Evolutionary conservation across 2,888 invertebrate genomes (phyloP).

Genomic region (Agrotis segetum): DNA sequence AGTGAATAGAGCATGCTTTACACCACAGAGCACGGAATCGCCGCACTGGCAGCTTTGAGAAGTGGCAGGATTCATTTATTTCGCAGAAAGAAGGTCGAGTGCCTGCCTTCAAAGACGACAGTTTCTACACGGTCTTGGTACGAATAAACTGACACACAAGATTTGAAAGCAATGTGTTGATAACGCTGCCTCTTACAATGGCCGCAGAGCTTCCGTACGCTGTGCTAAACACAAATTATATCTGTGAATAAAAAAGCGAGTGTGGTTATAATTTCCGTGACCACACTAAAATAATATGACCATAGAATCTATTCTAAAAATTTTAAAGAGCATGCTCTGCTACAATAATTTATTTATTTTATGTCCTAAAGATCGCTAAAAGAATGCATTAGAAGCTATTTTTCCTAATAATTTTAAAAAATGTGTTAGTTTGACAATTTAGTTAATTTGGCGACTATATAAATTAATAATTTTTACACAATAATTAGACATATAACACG

Average conservation of each 20-base stretch:
- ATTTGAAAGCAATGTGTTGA: neutral
- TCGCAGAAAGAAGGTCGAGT: neutral
- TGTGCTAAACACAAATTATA: slow-evolving; percentile 43
- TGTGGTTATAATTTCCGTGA: slow-evolving; percentile 12
- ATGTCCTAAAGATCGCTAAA: slow-evolving; percentile 56
- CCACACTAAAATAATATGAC: slow-evolving; percentile 22
- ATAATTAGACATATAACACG: slow-evolving; percentile 47
- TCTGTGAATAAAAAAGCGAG: slow-evolving; percentile 31
- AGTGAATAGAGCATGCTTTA: slow-evolving; percentile 43
- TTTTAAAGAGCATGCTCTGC: slow-evolving; percentile 53
- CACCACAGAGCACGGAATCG: slow-evolving; percentile 13
- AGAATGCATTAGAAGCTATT: slow-evolving; percentile 48
- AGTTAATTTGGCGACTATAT: slow-evolving; percentile 37
- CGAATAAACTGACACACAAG: neutral
- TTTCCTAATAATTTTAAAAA: slow-evolving; percentile 38
- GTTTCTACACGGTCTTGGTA: neutral
- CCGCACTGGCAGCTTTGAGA: neutral
- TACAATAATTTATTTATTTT: slow-evolving; percentile 41
- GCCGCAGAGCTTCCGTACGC: neutral
- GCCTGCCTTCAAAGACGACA: neutral
- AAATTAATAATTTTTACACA: slow-evolving; percentile 44
- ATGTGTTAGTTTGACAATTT: slow-evolving; percentile 37
- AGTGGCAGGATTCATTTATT: neutral
- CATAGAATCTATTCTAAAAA: slow-evolving; percentile 38
- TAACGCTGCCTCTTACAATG: neutral